Evolutionary conservation across 2,888 invertebrate genomes (phyloP).

Genomic region (Drosophila longiperda): DNA sequence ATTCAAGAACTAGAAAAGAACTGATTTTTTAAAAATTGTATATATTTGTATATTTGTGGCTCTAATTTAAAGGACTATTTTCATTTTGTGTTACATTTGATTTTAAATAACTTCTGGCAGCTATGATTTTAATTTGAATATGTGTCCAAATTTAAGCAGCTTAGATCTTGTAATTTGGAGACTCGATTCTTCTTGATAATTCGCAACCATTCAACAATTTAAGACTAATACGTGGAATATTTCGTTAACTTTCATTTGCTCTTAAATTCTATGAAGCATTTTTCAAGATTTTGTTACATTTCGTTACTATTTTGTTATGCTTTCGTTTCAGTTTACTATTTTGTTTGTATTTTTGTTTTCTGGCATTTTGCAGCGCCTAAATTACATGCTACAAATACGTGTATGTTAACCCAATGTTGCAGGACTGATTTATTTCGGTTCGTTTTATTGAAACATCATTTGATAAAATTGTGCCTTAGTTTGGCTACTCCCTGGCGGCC

Average conservation of each 20-base stretch:
- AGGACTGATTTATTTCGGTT: conserved; percentile 69
- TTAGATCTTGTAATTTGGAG: neutral
- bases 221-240: conserved; percentile 70
- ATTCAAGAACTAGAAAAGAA: neutral
- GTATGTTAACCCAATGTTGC: conserved; percentile 79
- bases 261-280: conserved; percentile 74
- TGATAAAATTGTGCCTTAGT: conserved; percentile 48
- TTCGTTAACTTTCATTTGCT: conserved; percentile 79
- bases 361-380: conserved; percentile 32
- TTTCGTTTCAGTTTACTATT: conserved; percentile 25
- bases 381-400: conserved; percentile 71
- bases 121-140: neutral
- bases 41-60: neutral
- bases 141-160: neutral
- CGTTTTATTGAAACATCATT: conserved; percentile 40
- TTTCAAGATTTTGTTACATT: conserved; percentile 38
- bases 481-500: conserved; percentile 48
- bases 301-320: conserved; percentile 9
- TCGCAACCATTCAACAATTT: conserved; percentile 27
- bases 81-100: neutral
- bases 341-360: conserved; percentile 31
- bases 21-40: neutral
- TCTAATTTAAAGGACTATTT: neutral
- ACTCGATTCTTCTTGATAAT: conserved; percentile 3
- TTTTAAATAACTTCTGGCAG: neutral